Base-by-base conservation (phyloP, 2,797 vertebrate species). In the Esox lucius region DNA sequence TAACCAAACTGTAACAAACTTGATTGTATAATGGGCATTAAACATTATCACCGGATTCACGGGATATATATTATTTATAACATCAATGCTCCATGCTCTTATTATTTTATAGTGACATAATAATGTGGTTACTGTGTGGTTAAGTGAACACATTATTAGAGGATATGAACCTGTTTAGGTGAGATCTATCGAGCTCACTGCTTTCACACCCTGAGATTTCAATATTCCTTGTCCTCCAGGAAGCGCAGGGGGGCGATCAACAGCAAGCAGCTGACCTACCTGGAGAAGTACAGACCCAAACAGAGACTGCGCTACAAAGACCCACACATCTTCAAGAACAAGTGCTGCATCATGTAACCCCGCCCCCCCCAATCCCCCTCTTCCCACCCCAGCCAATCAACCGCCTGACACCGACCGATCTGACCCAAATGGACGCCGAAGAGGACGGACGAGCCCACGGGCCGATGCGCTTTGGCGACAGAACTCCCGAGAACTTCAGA, bases 231-330 rank as follows among this genome's bases (percentile, higher is more conserved):
- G 73, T 87, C 16, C 24, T 42, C 9, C 9, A 98, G 98, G 90
- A 99, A 96, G 81, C 97, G 98, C 46, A 92, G 97, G 0, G 97
- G 98, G 67, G 97, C 97, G 83, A 98, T 99, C 92, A 99, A 99
- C 94, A 99, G 97, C 87, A 99, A 98, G 85, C 97, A 99, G 86
- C 95, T 99, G 72, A 98, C 94, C 0, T 99, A 98, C 91, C 90
- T 99, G 94, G 98, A 99, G 88, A 98, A 99, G 87, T 98, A 99
- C 88, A 94, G 97, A 84, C 96, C 98, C 19, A 98, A 96, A 89
- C 97, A 98, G 83, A 96, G 96, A 88, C 96, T 99, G 76, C 96
- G 97, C 73, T 97, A 98, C 94, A 97, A 96, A 90, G 95, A 97
- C 88, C 96, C 96, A 1, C 94, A 95, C 80, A 89, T 96, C 77